phyloP scores from a whole-genome alignment of 92 coral and sea anemone species.

The Diadumene lineata region DNA sequence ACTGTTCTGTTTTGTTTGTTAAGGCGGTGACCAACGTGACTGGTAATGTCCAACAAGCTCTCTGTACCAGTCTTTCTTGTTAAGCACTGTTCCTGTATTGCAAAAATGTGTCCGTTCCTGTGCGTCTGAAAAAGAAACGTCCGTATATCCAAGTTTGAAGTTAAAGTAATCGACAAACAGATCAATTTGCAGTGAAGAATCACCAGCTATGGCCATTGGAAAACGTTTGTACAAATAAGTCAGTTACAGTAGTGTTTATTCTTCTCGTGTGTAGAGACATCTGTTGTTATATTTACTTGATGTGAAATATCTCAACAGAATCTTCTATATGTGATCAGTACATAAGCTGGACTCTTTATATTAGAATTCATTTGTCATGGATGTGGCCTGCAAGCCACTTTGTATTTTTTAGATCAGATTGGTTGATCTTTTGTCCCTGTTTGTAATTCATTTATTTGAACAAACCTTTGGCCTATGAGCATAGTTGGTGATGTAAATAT shows the following conservation, averaged over 20 bases:
- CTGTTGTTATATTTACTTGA: background rate
- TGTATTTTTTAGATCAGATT: too few relatives aligned
- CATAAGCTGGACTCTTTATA: too few relatives aligned
- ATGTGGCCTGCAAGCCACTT: background rate
- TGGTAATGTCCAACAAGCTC: background rate
- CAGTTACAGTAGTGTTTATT: background rate
- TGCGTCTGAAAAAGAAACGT: background rate
- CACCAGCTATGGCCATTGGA: background rate
- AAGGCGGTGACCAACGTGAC: conserved; percentile 2
- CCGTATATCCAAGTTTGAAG: background rate
- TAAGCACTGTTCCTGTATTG: background rate
- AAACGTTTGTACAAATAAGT: background rate
- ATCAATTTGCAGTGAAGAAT: background rate
- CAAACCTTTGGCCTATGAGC: background rate
- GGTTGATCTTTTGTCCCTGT: background rate
- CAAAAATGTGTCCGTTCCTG: background rate
- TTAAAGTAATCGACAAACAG: background rate
- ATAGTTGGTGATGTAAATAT: background rate
- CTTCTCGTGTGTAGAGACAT: background rate
- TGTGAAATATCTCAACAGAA: background rate
- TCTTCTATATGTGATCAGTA: too few relatives aligned
- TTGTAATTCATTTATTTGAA: background rate
- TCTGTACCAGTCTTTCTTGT: background rate
- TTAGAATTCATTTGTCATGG: background rate
- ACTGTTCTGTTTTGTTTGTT: conserved; percentile 6